Percentiles rank a stretch among this genome's conserved stretches.
Evolutionary conservation across 2,113 vertebrate species (phyloP).

Genomic region (Tyrannus savana): DNA sequence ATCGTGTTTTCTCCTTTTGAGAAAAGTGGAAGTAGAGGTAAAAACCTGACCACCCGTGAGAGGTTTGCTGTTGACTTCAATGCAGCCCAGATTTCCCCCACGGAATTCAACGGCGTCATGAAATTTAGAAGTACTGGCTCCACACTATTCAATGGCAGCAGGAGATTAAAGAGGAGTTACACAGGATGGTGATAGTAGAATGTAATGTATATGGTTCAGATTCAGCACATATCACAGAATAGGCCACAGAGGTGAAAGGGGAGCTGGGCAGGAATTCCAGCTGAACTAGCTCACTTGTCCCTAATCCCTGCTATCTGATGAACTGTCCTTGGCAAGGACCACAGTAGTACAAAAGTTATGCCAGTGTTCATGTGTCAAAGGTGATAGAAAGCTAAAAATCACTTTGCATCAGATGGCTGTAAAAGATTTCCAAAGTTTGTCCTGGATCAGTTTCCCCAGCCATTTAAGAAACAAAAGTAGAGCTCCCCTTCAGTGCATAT

Average conservation of each 20-base stretch:
- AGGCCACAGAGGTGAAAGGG: constrained; percentile 31
- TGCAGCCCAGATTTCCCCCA: constrained; percentile 32
- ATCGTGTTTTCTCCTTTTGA: not conserved
- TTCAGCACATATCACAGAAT: constrained; percentile 29
- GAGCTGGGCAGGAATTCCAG: constrained; percentile 40
- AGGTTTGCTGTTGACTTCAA: constrained; percentile 6
- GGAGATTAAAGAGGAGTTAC: constrained; percentile 54
- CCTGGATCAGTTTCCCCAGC: constrained; percentile 16
- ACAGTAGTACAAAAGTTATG: constrained; percentile 11
- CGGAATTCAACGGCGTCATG: constrained; percentile 10
- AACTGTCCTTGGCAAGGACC: not conserved
- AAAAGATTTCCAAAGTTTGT: constrained; percentile 37
- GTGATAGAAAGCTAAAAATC: constrained; percentile 51
- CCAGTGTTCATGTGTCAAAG: constrained; percentile 7
- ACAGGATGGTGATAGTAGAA: constrained; percentile 15
- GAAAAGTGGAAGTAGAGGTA: not conserved
- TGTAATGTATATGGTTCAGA: constrained; percentile 35
- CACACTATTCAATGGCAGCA: constrained; percentile 51
- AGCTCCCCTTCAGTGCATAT: constrained; percentile 22
- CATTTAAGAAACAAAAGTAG: constrained; percentile 24
- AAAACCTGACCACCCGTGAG: constrained; percentile 52
- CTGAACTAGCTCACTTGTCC: constrained; percentile 13
- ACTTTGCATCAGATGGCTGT: constrained; percentile 30
- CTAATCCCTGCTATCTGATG: constrained; percentile 38
- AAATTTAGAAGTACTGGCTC: constrained; percentile 49